phyloP scores from a whole-genome alignment of 2,113 vertebrate genomes.

The Ochotona princeps region DNA sequence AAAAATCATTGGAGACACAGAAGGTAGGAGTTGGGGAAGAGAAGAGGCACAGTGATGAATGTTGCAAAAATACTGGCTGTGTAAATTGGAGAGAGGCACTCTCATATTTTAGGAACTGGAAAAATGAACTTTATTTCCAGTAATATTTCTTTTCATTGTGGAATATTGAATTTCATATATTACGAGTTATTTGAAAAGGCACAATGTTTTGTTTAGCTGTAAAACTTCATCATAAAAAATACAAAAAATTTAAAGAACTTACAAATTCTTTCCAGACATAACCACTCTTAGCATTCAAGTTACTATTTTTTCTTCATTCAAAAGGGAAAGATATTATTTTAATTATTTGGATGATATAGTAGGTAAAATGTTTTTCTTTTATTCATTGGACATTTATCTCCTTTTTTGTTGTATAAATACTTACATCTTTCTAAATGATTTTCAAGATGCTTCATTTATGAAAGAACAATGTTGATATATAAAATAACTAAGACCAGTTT shows the following conservation, averaged over 20 bases:
- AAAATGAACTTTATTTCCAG: neutral
- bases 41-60: too few relatives aligned
- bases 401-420: neutral
- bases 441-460: neutral
- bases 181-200: neutral
- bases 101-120: neutral
- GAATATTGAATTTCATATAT: neutral
- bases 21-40: neutral
- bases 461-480: constrained; percentile 9
- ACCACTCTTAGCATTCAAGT: neutral
- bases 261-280: neutral
- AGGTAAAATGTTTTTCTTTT: neutral
- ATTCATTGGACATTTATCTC: neutral
- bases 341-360: constrained; percentile 8
- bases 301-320: neutral
- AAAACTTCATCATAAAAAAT: constrained; percentile 23
- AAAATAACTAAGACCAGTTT: neutral
- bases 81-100: neutral
- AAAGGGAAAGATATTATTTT: neutral
- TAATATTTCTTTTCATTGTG: neutral
- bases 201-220: constrained; percentile 16
- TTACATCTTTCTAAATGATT: neutral
- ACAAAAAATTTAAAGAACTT: neutral
- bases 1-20: neutral
- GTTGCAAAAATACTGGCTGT: neutral